A percentile compares a stretch with the other conserved stretches of the same genome.
phyloP scores from a whole-genome alignment of 2,113 vertebrate genomes.

The Craseonycteris thonglongyai region DNA sequence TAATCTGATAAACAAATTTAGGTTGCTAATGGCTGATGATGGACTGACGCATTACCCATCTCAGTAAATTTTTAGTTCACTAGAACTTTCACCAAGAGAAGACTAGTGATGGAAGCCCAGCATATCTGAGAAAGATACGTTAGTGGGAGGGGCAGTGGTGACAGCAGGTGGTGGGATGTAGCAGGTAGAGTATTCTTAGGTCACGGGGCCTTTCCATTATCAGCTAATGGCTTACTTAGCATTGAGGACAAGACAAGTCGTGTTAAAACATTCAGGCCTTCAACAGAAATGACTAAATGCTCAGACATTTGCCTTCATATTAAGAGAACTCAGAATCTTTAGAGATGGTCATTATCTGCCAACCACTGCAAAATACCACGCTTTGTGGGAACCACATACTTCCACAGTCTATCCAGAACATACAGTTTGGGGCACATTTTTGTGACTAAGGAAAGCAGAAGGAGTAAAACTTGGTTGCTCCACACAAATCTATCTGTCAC shows the following conservation, averaged over 20 bases:
- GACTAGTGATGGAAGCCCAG: background rate
- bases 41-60: background rate
- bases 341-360: background rate
- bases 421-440: background rate
- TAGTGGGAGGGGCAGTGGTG: background rate
- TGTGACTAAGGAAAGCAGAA: conserved; percentile 19
- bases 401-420: background rate
- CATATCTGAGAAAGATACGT: background rate
- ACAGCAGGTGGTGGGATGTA: no score
- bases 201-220: background rate
- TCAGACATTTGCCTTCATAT: background rate
- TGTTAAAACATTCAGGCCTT: background rate
- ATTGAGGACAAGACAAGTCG: background rate
- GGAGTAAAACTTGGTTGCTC: background rate
- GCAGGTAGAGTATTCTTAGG: background rate
- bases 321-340: background rate
- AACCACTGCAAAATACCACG: background rate
- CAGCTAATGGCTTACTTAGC: background rate
- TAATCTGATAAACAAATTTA: background rate
- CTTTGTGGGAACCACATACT: background rate
- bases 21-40: background rate
- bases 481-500: background rate
- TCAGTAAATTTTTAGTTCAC: background rate
- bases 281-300: background rate
- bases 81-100: background rate